These are phyloP conservation scores for Chloroceryle amazona DNA, from an alignment of 2,797 vertebrate genomes.

Conservation along the genomic window DNA sequence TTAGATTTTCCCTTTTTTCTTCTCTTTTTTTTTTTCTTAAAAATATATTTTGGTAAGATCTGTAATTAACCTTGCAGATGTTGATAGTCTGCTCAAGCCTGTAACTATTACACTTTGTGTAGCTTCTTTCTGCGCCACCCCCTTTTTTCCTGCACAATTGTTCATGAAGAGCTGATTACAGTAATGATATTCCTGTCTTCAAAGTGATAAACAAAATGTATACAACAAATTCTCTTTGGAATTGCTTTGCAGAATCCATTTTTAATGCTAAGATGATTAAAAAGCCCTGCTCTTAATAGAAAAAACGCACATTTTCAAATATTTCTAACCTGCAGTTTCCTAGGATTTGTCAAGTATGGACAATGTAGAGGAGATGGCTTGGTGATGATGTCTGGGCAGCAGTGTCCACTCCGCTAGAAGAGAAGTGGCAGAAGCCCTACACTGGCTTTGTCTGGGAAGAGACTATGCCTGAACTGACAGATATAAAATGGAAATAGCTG, in stretches of 20 bases:
- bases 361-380: neutral
- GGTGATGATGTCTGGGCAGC: accelerated
- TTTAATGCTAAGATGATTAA: slow-evolving; percentile 39
- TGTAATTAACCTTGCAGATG: slow-evolving; percentile 79
- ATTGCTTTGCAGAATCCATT: slow-evolving; percentile 34
- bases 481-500: neutral
- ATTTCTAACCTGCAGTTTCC: neutral
- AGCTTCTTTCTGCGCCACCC: neutral
- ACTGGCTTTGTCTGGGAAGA: neutral
- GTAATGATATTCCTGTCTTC: slow-evolving; percentile 31
- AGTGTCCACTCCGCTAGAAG: neutral
- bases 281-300: neutral
- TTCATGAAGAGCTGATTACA: neutral
- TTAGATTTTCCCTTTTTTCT: slow-evolving; percentile 74
- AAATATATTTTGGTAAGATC: slow-evolving; percentile 54
- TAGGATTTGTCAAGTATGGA: neutral
- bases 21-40: slow-evolving; percentile 63
- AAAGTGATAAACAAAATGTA: neutral
- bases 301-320: neutral
- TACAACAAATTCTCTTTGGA: neutral
- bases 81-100: slow-evolving; percentile 53
- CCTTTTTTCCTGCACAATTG: neutral
- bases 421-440: neutral
- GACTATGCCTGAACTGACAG: neutral
- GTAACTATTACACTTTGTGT: neutral